A percentile compares a stretch with the other conserved stretches of the same genome.
Conservation (phyloP, 1,140 invertebrate genomes). For the Amyelois transitella region DNA sequence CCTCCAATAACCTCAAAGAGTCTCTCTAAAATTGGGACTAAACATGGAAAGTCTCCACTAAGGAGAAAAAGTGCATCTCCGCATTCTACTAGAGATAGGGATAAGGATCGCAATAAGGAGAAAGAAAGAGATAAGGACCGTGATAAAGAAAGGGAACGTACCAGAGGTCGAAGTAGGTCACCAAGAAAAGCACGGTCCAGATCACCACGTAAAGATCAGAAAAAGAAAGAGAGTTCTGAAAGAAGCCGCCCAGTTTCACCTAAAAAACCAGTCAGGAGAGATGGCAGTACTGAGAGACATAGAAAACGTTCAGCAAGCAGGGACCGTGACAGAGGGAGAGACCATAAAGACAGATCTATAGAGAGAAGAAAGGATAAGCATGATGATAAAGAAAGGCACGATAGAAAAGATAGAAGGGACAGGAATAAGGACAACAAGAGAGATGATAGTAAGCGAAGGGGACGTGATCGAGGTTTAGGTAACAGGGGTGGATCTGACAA, state of each 20-base stretch:
- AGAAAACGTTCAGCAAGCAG: slow-evolving; percentile 58
- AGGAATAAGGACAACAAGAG: slow-evolving; percentile 72
- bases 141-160: slow-evolving; percentile 60
- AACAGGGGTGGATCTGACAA: slow-evolving; percentile 58
- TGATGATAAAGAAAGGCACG: slow-evolving; percentile 71
- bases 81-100: slow-evolving; percentile 52
- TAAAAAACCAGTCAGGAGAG: slow-evolving; percentile 60
- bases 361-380: slow-evolving; percentile 72
- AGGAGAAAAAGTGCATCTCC: slow-evolving; percentile 62
- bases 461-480: slow-evolving; percentile 58
- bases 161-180: slow-evolving; percentile 57
- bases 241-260: slow-evolving; percentile 69
- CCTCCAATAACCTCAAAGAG: slow-evolving; percentile 69
- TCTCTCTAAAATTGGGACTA: slow-evolving; percentile 51
- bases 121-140: slow-evolving; percentile 60
- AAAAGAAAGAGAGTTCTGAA: slow-evolving; percentile 69
- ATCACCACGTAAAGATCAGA: slow-evolving; percentile 63
- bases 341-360: slow-evolving; percentile 68
- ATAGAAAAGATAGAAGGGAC: slow-evolving; percentile 77
- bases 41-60: slow-evolving; percentile 65
- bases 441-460: slow-evolving; percentile 61
- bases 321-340: slow-evolving; percentile 60
- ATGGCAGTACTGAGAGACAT: slow-evolving; percentile 63
- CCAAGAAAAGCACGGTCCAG: slow-evolving; percentile 62
- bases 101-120: slow-evolving; percentile 56